A percentile compares a stretch with the other conserved stretches of the same genome.
Conservation (phyloP, 2,888 invertebrate genomes). For the Chrysina gloriosa region DNA sequence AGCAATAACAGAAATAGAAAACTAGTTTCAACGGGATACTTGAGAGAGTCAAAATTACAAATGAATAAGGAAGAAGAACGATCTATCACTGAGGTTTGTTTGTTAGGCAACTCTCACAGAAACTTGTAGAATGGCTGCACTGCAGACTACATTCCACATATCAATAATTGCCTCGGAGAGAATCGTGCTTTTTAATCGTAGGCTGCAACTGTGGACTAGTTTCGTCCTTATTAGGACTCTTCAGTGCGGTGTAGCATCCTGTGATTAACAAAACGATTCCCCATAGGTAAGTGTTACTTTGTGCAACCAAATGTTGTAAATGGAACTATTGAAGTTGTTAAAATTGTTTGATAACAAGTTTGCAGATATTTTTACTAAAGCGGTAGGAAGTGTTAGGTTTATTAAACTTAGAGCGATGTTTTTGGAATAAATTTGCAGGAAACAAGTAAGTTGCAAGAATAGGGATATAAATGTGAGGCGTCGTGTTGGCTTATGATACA, state of each 20-base stretch:
- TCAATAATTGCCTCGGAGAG: slow-evolving; percentile 42
- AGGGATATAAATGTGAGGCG: background rate
- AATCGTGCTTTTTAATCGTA: background rate
- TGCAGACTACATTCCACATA: no score
- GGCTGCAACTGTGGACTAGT: no score
- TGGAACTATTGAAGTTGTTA: slow-evolving; percentile 10
- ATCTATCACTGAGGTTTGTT: no score
- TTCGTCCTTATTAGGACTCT: no score
- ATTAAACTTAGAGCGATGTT: background rate
- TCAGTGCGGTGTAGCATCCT: no score
- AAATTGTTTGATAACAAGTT: background rate
- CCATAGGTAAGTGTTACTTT: background rate
- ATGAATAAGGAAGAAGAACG: no score
- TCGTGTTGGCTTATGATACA: background rate
- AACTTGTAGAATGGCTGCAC: no score
- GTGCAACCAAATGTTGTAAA: background rate
- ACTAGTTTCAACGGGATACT: slow-evolving; percentile 38
- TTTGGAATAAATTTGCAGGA: background rate
- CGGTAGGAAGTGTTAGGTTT: background rate
- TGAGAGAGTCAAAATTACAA: no score
- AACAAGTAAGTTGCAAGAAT: background rate
- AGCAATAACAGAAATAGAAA: slow-evolving; percentile 46
- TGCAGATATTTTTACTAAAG: slow-evolving; percentile 8
- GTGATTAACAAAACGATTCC: background rate
- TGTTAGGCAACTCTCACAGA: no score